Base-by-base conservation (phyloP, 2,888 invertebrate genomes). In the Oithona nana region DNA sequence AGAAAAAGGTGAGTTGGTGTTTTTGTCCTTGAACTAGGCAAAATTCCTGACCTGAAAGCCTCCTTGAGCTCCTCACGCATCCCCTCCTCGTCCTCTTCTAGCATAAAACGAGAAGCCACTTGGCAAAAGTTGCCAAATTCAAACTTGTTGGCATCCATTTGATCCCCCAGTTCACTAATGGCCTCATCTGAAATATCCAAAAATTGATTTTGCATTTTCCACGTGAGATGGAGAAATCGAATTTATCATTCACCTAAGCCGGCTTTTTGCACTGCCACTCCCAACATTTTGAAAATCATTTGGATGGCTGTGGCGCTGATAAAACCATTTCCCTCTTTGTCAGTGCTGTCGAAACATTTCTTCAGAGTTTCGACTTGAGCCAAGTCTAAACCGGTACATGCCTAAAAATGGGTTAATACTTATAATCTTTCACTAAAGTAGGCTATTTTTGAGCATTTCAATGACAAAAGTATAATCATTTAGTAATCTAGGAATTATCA, bases 61-160 rank as follows among this genome's bases (percentile, higher is more conserved):
- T 65, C 65, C 30, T 52, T 64, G 6, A 65, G 61, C 31, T 65
- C 65, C 22, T 64, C 64, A 22, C 61, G 64, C 51, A 65, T 60
- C n/a, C 64, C 64, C 52, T 65, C 65, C 16, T 65, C 65, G 63
- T 65, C 65, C 50, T 65, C 65, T 28, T 65, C 65, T 26, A 64
- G 57, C 56, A 65, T 11, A 60, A 65, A 65, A 49, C 60, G 63
- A 6, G 65, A 61, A 13, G 65, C 64, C 69, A 95, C 79, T 68
- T 87, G 88, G 65, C 92, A 86, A 79, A 98, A 98, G 76, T 95
- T 94, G 66, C 87, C 87, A 75, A 94, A 95, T 74, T 92, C 90
- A 70, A 98, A 81, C 71, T 90, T 85, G 64, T 97, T 97, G 68
- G 92, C 92, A 22, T 57, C 30, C 1, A 22, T 20, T 20, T 22